Base-by-base conservation (phyloP, 2,797 vertebrate species). In the Saxicola maurus region DNA sequence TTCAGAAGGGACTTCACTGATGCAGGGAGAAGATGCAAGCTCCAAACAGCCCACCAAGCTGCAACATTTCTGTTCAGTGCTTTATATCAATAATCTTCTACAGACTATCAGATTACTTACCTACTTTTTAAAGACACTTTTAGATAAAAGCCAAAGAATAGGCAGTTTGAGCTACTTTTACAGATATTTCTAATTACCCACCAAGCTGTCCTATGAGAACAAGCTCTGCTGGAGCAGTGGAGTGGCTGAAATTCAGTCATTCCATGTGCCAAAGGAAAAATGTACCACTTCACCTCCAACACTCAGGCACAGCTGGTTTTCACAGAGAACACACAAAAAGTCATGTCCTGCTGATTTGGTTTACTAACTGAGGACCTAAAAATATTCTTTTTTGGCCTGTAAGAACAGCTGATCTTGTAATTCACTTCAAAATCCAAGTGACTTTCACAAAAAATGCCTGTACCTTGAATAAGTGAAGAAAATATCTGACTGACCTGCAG, bases 311-410 rank as follows among this genome's bases (percentile, higher is more conserved):
- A 61, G 79, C 77, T 71, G 65, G 15, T 75, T 89, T 94, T 83
- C 73, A 78, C 35, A 73, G 55, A 72, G 37, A 89, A 73, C 48
- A 82, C 2, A 2, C 27, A 78, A 78, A 74, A 90, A 81, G 10
- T 52, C 73, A 57, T 86, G 74, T 69, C 87, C 80, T 81, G 59
- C 49, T 91, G 92, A 91, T 86, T 85, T 87, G 45, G 55, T 89
- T 90, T 92, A 87, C 93, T 89, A 90, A 89, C 73, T 21, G 40
- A 40, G 24, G 48, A 88, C 80, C 65, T 81, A 89, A 90, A 92
- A 92, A 80, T 81, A 87, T 52, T 85, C 84, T 33, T 87, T 87
- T 91, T 87, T 72, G 61, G 30, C 42, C 51, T 66, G 59, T 64
- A 79, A 90, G 56, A 86, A 78, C 48, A 92, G 56, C 52, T 89